These are phyloP conservation scores for Myotis lucifugus DNA, from an alignment of 2,113 vertebrate genomes.

Conservation along the genomic window DNA sequence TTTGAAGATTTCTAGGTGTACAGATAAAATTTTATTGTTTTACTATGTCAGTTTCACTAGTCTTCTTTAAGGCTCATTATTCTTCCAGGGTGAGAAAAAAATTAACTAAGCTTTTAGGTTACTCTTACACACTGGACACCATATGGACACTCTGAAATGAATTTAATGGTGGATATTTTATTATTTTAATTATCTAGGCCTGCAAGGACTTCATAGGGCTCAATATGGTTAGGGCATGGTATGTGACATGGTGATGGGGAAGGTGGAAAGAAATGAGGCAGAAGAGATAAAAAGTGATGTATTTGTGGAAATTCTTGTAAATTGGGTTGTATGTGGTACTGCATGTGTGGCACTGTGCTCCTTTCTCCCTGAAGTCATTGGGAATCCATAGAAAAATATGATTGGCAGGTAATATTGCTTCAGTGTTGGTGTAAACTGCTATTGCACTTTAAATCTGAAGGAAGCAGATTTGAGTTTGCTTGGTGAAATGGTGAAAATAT, in stretches of 20 bases:
- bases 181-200: not conserved
- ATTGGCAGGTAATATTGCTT: not conserved
- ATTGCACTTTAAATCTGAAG: not conserved
- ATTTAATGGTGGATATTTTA: not conserved
- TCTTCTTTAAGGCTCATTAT: not conserved
- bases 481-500: not conserved
- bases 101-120: not conserved
- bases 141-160: not conserved
- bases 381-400: not conserved
- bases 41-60: not conserved
- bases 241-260: not conserved
- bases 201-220: not conserved
- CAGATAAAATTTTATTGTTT: not conserved
- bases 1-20: not conserved
- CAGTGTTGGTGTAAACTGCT: not conserved
- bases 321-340: not conserved
- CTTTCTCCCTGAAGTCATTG: not conserved
- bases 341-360: not conserved
- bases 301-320: not conserved
- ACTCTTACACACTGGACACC: not conserved
- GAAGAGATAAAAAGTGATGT: not conserved
- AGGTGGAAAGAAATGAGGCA: not conserved
- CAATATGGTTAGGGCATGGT: not conserved
- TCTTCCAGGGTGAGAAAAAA: not conserved
- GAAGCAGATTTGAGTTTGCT: not conserved